Percentiles rank a stretch among this genome's conserved stretches.
These are phyloP conservation scores for Leptocoma aspasia DNA, from an alignment of 2,113 vertebrate genomes.

Conservation along the genomic window DNA sequence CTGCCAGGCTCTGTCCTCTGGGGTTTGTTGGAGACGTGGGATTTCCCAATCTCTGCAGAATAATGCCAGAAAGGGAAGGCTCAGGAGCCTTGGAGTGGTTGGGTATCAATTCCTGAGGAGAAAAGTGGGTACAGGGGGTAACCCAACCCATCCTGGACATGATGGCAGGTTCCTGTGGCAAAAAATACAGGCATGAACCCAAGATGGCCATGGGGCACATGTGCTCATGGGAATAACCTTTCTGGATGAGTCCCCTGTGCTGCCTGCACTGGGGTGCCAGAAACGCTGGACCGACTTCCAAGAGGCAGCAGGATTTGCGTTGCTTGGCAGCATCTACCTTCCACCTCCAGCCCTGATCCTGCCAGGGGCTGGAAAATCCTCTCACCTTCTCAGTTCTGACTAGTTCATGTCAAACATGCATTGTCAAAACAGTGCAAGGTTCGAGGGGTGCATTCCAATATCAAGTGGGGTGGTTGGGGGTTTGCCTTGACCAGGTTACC, in stretches of 20 bases:
- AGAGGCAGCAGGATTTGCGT: neutral
- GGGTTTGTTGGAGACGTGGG: neutral
- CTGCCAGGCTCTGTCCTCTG: neutral
- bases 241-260: neutral
- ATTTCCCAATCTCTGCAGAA: neutral
- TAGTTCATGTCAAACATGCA: neutral
- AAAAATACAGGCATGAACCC: neutral
- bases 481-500: neutral
- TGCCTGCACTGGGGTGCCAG: neutral
- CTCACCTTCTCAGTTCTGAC: neutral
- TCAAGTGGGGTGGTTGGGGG: neutral
- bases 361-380: neutral
- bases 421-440: neutral
- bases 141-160: neutral
- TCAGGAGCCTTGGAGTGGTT: neutral
- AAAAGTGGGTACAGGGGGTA: neutral
- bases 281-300: rapidly evolving
- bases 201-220: neutral
- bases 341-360: neutral
- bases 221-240: neutral
- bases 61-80: neutral
- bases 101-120: neutral
- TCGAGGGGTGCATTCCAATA: neutral
- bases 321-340: neutral
- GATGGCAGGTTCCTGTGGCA: neutral